Percentiles rank a stretch among this genome's conserved stretches.
These are phyloP conservation scores for Macrophya alboannulata DNA, from an alignment of 2,888 invertebrate species.

Conservation along the genomic window DNA sequence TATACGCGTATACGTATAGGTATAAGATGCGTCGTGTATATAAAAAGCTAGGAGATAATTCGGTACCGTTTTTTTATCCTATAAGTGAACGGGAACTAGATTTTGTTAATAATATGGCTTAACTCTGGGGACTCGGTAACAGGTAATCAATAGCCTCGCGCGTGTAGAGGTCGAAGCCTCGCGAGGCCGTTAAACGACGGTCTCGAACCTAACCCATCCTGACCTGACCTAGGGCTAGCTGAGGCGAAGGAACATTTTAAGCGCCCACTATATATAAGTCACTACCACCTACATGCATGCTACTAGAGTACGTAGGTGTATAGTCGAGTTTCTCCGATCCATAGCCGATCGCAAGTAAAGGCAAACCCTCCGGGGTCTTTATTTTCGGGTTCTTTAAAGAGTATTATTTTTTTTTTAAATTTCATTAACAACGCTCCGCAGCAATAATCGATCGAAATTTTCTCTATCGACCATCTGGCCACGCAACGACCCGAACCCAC, in stretches of 20 bases:
- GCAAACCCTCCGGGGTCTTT: slow-evolving; percentile 70
- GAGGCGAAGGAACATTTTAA: slow-evolving; percentile 29
- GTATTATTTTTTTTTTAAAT: slow-evolving; percentile 71
- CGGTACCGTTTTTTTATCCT: neutral
- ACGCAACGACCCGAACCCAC: slow-evolving; percentile 66
- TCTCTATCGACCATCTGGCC: slow-evolving; percentile 77
- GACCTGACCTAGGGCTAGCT: slow-evolving; percentile 43
- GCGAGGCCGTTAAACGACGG: slow-evolving; percentile 46
- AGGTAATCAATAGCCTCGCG: slow-evolving; percentile 50
- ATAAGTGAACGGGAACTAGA: slow-evolving; percentile 31
- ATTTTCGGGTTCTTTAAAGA: slow-evolving; percentile 62
- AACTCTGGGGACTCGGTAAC: slow-evolving; percentile 33
- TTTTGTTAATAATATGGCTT: slow-evolving; percentile 37
- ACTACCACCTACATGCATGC: neutral
- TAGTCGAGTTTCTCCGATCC: neutral
- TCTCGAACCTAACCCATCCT: slow-evolving; percentile 35
- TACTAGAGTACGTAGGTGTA: neutral
- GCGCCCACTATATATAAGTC: neutral
- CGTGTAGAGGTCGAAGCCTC: slow-evolving; percentile 52
- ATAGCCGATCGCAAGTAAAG: slow-evolving; percentile 63
- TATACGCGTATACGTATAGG: too few species aligned
- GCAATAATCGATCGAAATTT: slow-evolving; percentile 68
- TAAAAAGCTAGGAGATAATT: neutral
- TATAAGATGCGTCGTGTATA: too few species aligned
- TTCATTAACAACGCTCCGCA: slow-evolving; percentile 71